Conservation (phyloP, 2,797 vertebrate species). For the Cetoscarus ocellatus region DNA sequence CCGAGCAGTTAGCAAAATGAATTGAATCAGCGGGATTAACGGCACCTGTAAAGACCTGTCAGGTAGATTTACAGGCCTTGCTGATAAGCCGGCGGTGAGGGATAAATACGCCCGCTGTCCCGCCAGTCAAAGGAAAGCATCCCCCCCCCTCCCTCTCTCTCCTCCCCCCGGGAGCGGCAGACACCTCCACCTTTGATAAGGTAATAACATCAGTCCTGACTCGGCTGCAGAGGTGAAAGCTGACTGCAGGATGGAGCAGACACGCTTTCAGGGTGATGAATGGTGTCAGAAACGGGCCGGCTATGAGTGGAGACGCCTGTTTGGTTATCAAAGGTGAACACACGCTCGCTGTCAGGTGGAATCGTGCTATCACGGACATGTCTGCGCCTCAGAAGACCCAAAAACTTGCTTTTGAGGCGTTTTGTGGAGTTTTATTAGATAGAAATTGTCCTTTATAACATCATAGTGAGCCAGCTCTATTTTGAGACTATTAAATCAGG, state of each 20-base stretch:
- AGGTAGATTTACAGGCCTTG: slow-evolving; percentile 81
- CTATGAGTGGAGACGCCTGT: slow-evolving; percentile 62
- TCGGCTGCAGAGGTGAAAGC: slow-evolving; percentile 91
- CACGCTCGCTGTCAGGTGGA: slow-evolving; percentile 53
- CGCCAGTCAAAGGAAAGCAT: slow-evolving; percentile 79
- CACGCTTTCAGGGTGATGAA: slow-evolving; percentile 92
- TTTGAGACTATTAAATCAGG: too few relatives aligned
- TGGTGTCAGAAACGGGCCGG: slow-evolving; percentile 83
- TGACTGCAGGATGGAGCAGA: slow-evolving; percentile 88
- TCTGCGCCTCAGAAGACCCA: slow-evolving; percentile 24
- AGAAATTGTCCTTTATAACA: too few relatives aligned
- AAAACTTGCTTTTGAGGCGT: slow-evolving; percentile 1
- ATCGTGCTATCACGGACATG: slow-evolving; percentile 34
- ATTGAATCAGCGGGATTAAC: slow-evolving; percentile 83
- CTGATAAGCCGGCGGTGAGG: slow-evolving; percentile 74
- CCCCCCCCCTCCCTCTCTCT: slow-evolving; percentile 38
- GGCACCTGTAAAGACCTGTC: slow-evolving; percentile 85
- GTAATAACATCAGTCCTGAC: slow-evolving; percentile 86
- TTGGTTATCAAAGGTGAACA: slow-evolving; percentile 68
- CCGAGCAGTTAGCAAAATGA: slow-evolving; percentile 78
- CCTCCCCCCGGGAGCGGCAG: slow-evolving; percentile 76
- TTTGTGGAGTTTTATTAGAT: too few relatives aligned
- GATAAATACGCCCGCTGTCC: slow-evolving; percentile 72
- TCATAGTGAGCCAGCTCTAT: too few relatives aligned
- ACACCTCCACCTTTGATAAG: slow-evolving; percentile 91